Evolutionary conservation across 2,113 vertebrate genomes (phyloP).

Genomic region (Lichenostomus cassidix): DNA sequence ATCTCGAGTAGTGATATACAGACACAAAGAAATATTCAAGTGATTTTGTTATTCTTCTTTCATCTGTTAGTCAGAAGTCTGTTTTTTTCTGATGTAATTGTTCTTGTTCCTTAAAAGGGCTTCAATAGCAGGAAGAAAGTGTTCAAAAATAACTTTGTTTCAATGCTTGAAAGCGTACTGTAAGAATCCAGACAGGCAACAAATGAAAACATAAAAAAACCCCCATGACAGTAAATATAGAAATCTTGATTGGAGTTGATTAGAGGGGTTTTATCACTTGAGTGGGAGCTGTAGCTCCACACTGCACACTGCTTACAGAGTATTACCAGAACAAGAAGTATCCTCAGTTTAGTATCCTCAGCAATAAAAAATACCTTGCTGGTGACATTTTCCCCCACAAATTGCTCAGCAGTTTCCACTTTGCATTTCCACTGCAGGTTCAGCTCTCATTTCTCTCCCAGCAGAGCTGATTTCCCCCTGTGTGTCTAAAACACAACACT

Average conservation of each 20-base stretch:
- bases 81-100: neutral
- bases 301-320: neutral
- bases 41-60: neutral
- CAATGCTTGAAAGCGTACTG: neutral
- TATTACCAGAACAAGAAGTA: neutral
- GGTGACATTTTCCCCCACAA: neutral
- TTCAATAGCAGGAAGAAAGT: neutral
- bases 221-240: neutral
- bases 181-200: neutral
- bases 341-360: neutral
- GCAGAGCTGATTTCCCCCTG: neutral
- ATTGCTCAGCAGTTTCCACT: neutral
- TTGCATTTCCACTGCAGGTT: neutral
- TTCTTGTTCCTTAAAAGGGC: neutral
- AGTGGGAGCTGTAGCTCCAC: neutral
- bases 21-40: neutral
- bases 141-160: neutral
- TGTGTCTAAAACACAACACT: accelerated
- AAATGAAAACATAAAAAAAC: neutral
- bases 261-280: neutral
- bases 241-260: neutral
- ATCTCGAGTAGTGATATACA: neutral
- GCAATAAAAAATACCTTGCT: neutral
- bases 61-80: neutral
- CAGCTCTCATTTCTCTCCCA: neutral